A percentile compares a stretch with the other conserved stretches of the same genome.
These are phyloP conservation scores for Falcaria lacertinaria DNA, from an alignment of 2,888 invertebrate genomes.

Conservation along the genomic window DNA sequence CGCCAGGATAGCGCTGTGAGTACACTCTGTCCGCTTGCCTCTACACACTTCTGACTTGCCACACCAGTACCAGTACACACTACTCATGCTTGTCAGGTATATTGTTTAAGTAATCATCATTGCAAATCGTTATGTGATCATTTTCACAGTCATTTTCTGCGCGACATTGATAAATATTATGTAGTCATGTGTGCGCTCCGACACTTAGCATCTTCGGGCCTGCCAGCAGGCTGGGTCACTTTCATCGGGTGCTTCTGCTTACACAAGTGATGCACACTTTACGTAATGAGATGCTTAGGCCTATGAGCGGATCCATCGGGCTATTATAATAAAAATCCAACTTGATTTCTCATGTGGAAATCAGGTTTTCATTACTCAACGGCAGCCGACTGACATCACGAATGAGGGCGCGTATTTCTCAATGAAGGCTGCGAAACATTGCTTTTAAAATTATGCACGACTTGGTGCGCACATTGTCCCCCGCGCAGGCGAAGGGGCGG, in stretches of 20 bases:
- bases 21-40: constrained; percentile 23
- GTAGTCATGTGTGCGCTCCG: constrained; percentile 22
- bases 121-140: constrained; percentile 20
- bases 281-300: constrained; percentile 33
- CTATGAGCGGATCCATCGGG: constrained; percentile 23
- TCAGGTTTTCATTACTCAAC: constrained; percentile 72
- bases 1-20: constrained; percentile 68
- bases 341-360: constrained; percentile 68
- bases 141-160: constrained; percentile 56
- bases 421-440: constrained; percentile 74
- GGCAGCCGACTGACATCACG: constrained; percentile 63
- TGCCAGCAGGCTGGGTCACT: constrained; percentile 45
- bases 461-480: constrained; percentile 57
- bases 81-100: background rate
- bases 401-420: constrained; percentile 75
- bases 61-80: constrained; percentile 11
- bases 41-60: constrained; percentile 5
- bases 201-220: constrained; percentile 24
- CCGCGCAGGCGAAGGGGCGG: constrained; percentile 20
- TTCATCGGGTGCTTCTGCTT: constrained; percentile 52
- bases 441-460: constrained; percentile 74
- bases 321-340: constrained; percentile 46
- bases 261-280: constrained; percentile 36
- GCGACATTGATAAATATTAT: constrained; percentile 40
- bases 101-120: constrained; percentile 19